Conservation (phyloP, 1,140 invertebrate species). For the Lerema accius region DNA sequence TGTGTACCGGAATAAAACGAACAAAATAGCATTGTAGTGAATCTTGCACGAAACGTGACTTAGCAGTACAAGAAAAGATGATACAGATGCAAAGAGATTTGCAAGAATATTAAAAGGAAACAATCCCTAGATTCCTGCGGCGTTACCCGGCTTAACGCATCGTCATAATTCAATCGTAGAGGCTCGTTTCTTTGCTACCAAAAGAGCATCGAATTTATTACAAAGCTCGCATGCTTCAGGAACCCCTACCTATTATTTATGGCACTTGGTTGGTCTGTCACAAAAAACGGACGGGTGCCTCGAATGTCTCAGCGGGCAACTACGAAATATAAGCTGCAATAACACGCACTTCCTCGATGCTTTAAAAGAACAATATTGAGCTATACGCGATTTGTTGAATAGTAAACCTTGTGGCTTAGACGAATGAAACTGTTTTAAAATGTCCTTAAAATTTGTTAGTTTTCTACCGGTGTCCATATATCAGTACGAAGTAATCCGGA, state of each 20-base stretch:
- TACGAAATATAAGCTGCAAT: conserved; percentile 78
- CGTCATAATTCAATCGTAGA: conserved; percentile 79
- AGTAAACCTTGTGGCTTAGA: conserved; percentile 51
- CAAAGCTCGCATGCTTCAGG: conserved; percentile 69
- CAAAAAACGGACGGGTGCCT: conserved; percentile 79
- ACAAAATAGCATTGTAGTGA: conserved; percentile 64
- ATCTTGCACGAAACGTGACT: conserved; percentile 58
- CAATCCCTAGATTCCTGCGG: conserved; percentile 65
- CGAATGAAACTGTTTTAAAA: conserved; percentile 53
- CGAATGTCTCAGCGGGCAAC: conserved; percentile 79
- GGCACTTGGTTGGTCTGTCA: conserved; percentile 79
- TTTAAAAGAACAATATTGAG: conserved; percentile 53
- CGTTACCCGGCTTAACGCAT: conserved; percentile 77
- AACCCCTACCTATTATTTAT: conserved; percentile 82
- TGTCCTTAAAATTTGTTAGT: conserved; percentile 34
- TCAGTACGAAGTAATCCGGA: conserved; percentile 73
- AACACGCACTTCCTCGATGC: conserved; percentile 77
- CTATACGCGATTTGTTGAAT: conserved; percentile 40
- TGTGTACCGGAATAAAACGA: conserved; percentile 58
- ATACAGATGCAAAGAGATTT: conserved; percentile 59
- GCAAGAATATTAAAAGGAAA: conserved; percentile 70
- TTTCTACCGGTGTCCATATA: conserved; percentile 54
- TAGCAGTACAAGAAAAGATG: conserved; percentile 54
- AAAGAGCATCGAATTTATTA: conserved; percentile 82
- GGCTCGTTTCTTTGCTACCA: conserved; percentile 70